These are phyloP conservation scores for Eulemur macaco DNA, from an alignment of 2,113 vertebrate species.

Conservation along the genomic window DNA sequence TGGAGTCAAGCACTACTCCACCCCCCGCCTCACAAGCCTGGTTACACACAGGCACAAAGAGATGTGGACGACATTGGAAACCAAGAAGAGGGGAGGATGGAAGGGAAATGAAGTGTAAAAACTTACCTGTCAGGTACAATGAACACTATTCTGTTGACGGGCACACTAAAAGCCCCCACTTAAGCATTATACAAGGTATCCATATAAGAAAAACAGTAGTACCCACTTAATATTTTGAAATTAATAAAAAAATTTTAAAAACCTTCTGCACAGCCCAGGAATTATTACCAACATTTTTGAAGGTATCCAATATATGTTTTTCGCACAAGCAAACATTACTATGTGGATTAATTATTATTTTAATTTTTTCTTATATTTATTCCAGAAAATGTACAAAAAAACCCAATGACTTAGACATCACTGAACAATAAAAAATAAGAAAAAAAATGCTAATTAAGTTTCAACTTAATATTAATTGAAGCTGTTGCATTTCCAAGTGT, in stretches of 20 bases:
- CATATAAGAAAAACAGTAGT: no score
- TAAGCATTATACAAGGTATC: no score
- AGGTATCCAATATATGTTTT: background rate
- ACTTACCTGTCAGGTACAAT: no score
- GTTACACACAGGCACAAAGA: no score
- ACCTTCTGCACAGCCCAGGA: background rate
- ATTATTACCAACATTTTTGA: background rate
- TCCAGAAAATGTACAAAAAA: constrained; percentile 19
- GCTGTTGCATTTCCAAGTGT: background rate
- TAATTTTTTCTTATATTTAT: constrained; percentile 4
- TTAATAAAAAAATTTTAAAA: background rate
- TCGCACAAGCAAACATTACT: background rate
- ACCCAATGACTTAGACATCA: background rate
- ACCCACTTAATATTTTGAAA: no score
- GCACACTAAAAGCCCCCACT: no score
- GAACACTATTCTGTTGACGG: no score
- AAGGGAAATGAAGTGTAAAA: no score
- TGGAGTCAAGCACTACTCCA: no score
- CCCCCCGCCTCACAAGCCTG: no score
- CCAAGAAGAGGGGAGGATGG: no score
- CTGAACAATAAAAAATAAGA: background rate
- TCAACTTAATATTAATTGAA: background rate
- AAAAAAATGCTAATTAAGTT: background rate
- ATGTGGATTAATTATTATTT: background rate
- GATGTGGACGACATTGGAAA: no score